These are phyloP conservation scores for Tiaroga cobitis DNA, from an alignment of 2,797 vertebrate genomes.

Conservation along the genomic window DNA sequence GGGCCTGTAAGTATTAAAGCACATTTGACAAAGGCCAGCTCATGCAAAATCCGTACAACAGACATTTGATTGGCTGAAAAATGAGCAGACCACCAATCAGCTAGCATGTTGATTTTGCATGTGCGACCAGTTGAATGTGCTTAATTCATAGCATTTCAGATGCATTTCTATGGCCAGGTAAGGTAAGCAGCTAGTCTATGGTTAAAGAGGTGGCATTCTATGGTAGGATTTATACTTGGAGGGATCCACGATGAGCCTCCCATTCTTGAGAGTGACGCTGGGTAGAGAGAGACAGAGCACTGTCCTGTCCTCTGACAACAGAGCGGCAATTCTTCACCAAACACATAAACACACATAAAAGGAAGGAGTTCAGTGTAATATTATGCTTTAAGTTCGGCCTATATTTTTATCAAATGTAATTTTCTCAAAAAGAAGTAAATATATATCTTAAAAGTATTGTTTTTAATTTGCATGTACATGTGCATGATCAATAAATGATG, in stretches of 20 bases:
- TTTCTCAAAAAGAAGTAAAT: not conserved
- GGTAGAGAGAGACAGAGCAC: conserved; percentile 60
- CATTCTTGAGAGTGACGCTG: conserved; percentile 60
- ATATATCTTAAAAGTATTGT: not conserved
- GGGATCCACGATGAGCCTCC: conserved; percentile 53
- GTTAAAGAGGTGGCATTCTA: conserved; percentile 37
- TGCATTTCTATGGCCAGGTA: conserved; percentile 43
- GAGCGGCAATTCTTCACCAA: conserved; percentile 57
- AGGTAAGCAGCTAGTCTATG: conserved; percentile 39
- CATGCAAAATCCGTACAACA: conserved; percentile 40
- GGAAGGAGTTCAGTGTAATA: conserved; percentile 34
- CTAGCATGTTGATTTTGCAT: conserved; percentile 32
- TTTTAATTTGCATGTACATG: too few relatives aligned
- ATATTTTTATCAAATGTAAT: not conserved
- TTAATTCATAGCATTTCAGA: not conserved
- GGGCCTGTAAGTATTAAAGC: not conserved
- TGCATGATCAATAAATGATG: not conserved
- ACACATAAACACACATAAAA: conserved; percentile 54
- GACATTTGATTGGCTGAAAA: conserved; percentile 23
- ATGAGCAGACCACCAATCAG: conserved; percentile 26
- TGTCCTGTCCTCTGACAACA: conserved; percentile 63
- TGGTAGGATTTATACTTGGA: conserved; percentile 52
- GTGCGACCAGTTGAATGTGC: conserved; percentile 5
- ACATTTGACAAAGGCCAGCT: conserved; percentile 30
- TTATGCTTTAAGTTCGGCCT: not conserved